Evolutionary conservation across 2,113 vertebrate species (phyloP).

Genomic region (Dasyurus viverrinus): DNA sequence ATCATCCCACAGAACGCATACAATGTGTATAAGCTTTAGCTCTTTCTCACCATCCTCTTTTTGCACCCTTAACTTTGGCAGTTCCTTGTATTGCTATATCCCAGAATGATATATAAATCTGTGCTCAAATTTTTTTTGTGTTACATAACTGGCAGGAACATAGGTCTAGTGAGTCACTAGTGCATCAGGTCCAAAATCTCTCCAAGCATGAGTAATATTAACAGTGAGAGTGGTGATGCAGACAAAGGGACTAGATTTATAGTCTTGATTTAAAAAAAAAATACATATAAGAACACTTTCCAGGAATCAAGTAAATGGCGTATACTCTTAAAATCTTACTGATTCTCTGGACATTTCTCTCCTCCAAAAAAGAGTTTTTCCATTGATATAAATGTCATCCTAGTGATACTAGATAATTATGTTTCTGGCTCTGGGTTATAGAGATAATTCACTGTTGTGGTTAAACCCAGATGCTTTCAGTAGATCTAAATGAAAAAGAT

Average conservation of each 20-base stretch:
- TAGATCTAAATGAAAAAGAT: neutral
- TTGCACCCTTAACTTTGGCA: neutral
- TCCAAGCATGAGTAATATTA: neutral
- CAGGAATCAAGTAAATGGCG: neutral
- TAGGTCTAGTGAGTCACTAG: neutral
- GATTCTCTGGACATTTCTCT: neutral
- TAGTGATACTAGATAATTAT: neutral
- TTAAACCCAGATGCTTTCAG: neutral
- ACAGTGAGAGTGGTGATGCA: neutral
- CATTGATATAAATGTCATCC: neutral
- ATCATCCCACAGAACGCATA: slow-evolving; percentile 58
- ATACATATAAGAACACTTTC: neutral
- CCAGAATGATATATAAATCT: neutral
- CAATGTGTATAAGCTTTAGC: neutral
- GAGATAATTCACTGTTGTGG: neutral
- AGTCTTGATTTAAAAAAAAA: neutral
- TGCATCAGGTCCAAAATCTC: neutral
- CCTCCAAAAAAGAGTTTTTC: slow-evolving; percentile 14
- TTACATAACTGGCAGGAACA: neutral
- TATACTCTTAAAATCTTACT: neutral
- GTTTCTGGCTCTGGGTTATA: neutral
- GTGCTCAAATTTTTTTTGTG: neutral
- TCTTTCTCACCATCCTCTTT: neutral
- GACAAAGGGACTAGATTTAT: neutral
- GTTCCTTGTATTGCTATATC: neutral